Evolutionary conservation across 2,113 vertebrate species (phyloP), one percentile per base, ranked within the genome.

Genomic region (Epinephelus fuscoguttatus): DNA sequence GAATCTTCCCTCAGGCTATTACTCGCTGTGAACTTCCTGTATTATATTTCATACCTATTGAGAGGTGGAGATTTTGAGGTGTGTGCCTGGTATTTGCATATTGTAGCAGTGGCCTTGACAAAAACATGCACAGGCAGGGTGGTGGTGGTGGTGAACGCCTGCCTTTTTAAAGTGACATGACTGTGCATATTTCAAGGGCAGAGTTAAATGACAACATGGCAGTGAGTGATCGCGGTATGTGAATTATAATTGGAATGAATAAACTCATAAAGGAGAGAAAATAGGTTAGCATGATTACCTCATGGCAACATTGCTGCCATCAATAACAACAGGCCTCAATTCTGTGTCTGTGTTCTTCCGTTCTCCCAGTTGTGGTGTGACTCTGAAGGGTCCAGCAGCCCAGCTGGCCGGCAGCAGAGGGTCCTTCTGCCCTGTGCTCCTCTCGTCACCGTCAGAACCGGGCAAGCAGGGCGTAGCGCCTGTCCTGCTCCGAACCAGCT

Each of bases 291-390:
- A 40, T 18, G n/a, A 14, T 91, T 85, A 99, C 98, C 98, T 99
- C 97, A 99, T 99, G 80, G 98, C 98, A 79, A 99, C 97, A 10
- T 99, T 99, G 94, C 98, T 99, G 50, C 98, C 98, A 0, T 99
- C 98, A 47, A 99, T 98, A 7, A 99, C 97, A 42, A 99, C 84
- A 0, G 97, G 96, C 67, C 96, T 97, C 84, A 99, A 82, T 67
- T 96, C 95, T 5, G 89, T 83, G 23, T 95, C 86, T 1, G 93
- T 88, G 0, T 77, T 89, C 49, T 61, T 80, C 21, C 49, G 70
- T 3, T 87, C 72, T 11, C 95, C 94, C 1, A 91, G 94, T 4
- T 85, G 75, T 2, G 90, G 70, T 1, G 90, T 42, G 1, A 84
- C 78, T 13, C 90, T 83, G 14, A 21, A 71, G 75, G 80, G 60